Conservation (phyloP, 1,140 invertebrate genomes). For the Pogonus chalceus region DNA sequence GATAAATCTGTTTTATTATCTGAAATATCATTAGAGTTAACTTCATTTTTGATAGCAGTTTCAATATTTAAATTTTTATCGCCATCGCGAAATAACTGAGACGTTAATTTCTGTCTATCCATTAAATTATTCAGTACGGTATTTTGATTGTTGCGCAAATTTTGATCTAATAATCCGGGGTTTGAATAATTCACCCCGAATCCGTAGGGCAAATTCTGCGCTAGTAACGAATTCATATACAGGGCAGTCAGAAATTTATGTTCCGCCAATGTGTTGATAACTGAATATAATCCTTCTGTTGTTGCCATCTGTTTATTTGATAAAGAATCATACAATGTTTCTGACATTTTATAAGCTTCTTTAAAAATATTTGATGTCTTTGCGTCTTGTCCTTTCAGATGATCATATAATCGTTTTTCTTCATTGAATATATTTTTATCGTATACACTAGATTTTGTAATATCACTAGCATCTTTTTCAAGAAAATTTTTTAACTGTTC, state of each 20-base stretch:
- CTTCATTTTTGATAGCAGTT: background rate
- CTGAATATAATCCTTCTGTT: constrained; percentile 31
- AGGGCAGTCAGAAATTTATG: constrained; percentile 48
- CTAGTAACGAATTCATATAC: constrained; percentile 47
- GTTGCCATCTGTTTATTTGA: constrained; percentile 20
- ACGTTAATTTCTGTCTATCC: constrained; percentile 2
- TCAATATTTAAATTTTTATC: constrained; percentile 6
- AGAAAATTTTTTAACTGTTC: background rate
- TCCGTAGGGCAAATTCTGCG: constrained; percentile 25
- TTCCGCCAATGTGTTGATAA: constrained; percentile 38
- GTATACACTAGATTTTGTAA: constrained; percentile 11
- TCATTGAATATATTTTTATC: constrained; percentile 23
- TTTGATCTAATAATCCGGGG: background rate
- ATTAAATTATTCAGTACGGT: constrained; percentile 3
- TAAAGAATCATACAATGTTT: constrained; percentile 19
- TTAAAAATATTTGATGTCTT: constrained; percentile 21
- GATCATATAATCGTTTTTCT: constrained; percentile 8
- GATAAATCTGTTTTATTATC: background rate
- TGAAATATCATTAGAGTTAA: background rate
- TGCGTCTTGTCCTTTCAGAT: constrained; percentile 8
- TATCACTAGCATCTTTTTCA: background rate
- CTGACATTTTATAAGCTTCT: constrained; percentile 32
- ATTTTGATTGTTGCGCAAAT: constrained; percentile 1
- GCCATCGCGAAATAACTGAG: background rate
- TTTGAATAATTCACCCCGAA: background rate